phyloP scores from a whole-genome alignment of 2,113 vertebrate genomes.

The Poeciliopsis prolifica region DNA sequence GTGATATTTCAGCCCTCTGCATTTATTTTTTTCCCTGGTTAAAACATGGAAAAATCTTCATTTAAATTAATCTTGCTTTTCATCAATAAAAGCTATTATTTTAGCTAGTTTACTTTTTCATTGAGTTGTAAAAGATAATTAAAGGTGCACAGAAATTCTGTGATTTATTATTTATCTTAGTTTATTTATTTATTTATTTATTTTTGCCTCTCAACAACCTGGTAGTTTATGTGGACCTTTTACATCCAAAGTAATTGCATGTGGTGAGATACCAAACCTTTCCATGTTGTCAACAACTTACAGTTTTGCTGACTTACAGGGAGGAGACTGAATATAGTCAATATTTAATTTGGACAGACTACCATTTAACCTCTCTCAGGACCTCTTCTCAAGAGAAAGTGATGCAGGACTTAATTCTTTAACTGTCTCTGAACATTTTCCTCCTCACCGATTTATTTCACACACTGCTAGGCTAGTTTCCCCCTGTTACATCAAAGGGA shows the following conservation, averaged over 20 bases:
- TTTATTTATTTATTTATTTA: too few relatives aligned
- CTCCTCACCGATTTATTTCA: conserved; percentile 24
- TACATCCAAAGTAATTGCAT: not conserved
- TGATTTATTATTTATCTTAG: too few relatives aligned
- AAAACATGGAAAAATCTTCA: too few relatives aligned
- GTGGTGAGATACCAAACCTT: conserved; percentile 27
- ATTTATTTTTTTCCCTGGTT: too few relatives aligned
- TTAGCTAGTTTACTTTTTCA: too few relatives aligned
- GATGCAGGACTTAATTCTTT: conserved; percentile 10
- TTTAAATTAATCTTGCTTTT: not conserved
- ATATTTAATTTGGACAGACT: conserved; percentile 61
- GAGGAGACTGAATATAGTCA: conserved; percentile 54
- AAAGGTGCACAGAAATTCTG: too few relatives aligned
- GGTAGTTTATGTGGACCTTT: too few relatives aligned
- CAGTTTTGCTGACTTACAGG: not conserved
- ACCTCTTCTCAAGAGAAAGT: conserved; percentile 17
- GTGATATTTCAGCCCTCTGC: not conserved
- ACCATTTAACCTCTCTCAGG: conserved; percentile 47
- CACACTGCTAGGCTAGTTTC: conserved; percentile 25
- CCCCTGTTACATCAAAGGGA: conserved; percentile 21
- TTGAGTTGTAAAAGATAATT: too few relatives aligned
- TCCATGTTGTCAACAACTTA: conserved; percentile 11
- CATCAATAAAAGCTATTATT: not conserved
- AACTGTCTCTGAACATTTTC: conserved; percentile 32
- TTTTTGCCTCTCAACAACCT: too few relatives aligned